Base-by-base conservation (phyloP, 35 echinoderm and acorn worm species). In the Apostichopus californicus region DNA sequence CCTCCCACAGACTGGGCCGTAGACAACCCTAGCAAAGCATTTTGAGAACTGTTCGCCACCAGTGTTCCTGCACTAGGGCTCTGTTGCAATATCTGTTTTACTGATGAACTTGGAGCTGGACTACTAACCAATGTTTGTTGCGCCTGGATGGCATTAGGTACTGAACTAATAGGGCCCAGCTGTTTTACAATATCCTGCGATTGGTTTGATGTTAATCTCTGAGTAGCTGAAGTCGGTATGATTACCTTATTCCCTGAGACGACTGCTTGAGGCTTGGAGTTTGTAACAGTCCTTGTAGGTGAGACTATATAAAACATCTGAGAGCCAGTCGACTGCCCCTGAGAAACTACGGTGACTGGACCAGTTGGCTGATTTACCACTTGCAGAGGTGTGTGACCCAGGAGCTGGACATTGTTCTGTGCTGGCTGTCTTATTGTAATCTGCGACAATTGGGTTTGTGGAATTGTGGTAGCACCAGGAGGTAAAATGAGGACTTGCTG, bases 221-320 rank as follows among this genome's bases (percentile, higher is more conserved):
- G 81, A 22, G 81, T 6, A 85, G 54, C 81, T 58, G 81, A 85
- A 57, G 81, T 22, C n/a, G 81, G 57, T 85, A 85, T 85, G 26
- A 89, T 68, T 10, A 89, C 86, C 61, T 89, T 89, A 57, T 89
- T 89, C 52, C 61, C 86, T 55, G 86, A 72, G 60, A 89, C 86
- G 72, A 73, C 18, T 34, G 61, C 60, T 71, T 87, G 86, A 52
- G 86, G 60, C 17, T 60, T 89, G 64, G 86, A 26, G 12, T 23
- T 55, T 25, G 86, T 89, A 11, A 89, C 86, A 54, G 86, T 66
- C 68, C 86, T 89, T 9, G 86, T 89, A 24, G 86, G 86, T 68
- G 86, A 89, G 18, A 89, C 86, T 18, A 89, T 89, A 57, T 89
- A 89, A 26, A 89, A 89, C 86, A 89, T 89, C 64, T 89, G 86